A percentile compares a stretch with the other conserved stretches of the same genome.
phyloP scores from a whole-genome alignment of 2,888 invertebrate genomes.

The Sympetrum striolatum region DNA sequence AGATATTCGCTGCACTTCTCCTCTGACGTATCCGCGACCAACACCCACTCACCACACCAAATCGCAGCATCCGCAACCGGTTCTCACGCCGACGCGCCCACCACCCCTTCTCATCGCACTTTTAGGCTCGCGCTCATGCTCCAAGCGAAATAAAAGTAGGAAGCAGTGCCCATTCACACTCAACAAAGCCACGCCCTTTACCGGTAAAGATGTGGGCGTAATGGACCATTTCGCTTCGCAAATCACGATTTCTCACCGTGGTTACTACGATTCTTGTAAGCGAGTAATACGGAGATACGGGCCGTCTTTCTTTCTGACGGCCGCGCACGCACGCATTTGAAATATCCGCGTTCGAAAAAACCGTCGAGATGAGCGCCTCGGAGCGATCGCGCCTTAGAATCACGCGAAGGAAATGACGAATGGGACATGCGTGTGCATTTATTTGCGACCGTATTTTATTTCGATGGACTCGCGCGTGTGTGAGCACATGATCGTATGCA shows the following conservation, averaged over 20 bases:
- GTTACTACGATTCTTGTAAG: background rate
- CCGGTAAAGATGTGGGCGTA: background rate
- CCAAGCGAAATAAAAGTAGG: background rate
- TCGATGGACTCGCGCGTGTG: no score
- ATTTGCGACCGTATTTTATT: no score
- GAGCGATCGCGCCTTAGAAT: background rate
- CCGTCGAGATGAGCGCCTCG: background rate
- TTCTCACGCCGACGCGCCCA: background rate
- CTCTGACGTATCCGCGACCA: background rate
- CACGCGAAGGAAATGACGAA: background rate
- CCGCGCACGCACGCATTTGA: background rate
- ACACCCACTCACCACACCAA: background rate
- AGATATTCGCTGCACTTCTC: background rate
- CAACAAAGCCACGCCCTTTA: slow-evolving; percentile 4
- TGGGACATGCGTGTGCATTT: no score
- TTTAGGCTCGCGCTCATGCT: background rate
- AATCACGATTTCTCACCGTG: background rate
- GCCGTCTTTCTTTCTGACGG: background rate
- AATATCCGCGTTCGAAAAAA: background rate
- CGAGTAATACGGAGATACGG: background rate
- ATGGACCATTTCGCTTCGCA: background rate
- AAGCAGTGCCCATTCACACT: slow-evolving; percentile 18
- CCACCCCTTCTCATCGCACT: background rate
- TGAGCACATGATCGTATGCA: no score
- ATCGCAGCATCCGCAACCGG: background rate